Percentiles rank a stretch among this genome's conserved stretches.
These are phyloP conservation scores for Meghimatium bilineatum DNA, from an alignment of 2,888 invertebrate species.

Conservation along the genomic window DNA sequence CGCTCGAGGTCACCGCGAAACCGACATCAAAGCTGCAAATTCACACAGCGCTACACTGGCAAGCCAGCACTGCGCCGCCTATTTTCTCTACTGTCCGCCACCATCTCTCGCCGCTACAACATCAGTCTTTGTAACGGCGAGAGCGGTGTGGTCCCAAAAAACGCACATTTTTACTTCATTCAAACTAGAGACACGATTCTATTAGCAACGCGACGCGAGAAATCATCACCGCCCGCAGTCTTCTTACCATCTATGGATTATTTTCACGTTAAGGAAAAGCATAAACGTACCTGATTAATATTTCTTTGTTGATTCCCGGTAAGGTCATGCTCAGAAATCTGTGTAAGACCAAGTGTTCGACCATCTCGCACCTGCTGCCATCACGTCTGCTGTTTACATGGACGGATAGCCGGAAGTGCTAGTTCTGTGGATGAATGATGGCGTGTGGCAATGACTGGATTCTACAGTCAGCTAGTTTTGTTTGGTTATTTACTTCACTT, in stretches of 20 bases:
- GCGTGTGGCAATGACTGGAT: constrained; percentile 71
- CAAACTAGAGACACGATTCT: not conserved
- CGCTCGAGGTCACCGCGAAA: constrained; percentile 10
- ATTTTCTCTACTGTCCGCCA: not conserved
- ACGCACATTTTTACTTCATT: not conserved
- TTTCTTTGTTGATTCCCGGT: not conserved
- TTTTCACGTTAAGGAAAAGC: no score
- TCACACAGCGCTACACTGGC: constrained; percentile 16
- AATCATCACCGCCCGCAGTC: not conserved
- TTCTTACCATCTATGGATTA: no score
- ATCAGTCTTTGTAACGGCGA: not conserved
- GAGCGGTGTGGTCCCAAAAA: not conserved
- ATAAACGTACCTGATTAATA: not conserved
- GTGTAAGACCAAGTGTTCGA: not conserved
- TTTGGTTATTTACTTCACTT: constrained; percentile 70
- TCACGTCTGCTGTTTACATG: not conserved
- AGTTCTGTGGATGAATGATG: constrained; percentile 53
- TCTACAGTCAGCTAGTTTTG: constrained; percentile 64
- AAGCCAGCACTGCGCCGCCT: not conserved
- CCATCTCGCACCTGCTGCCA: not conserved
- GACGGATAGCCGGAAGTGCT: constrained; percentile 23
- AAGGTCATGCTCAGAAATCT: not conserved
- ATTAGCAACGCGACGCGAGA: not conserved
- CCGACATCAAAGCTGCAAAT: constrained; percentile 5
- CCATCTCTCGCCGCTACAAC: not conserved